Base-by-base conservation (phyloP, 1,140 invertebrate species). In the Bradynema listronoti region DNA sequence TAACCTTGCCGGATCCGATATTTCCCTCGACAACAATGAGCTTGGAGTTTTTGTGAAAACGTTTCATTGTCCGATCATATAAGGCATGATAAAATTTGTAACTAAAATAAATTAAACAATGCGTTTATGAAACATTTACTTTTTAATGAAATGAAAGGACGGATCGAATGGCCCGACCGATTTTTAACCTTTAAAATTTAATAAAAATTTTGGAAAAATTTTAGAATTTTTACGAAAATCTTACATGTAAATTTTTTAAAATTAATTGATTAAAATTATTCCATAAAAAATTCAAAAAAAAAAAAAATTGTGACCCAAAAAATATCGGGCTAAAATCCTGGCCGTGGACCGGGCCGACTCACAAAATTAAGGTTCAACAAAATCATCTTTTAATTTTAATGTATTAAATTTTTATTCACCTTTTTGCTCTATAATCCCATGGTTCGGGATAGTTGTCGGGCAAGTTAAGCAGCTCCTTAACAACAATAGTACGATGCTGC, bases 1-100 rank as follows among this genome's bases (percentile, higher is more conserved):
- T 16, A 42, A 68, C 66, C 63, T 71, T 71, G 39, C 70, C 67
- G 24, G 61, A 56, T 5, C 56, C 67, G 39, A 69, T 54, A 55
- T 69, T 69, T 27, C 67, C 68, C 55, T 69, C 67, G 30, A 69
- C 33, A 24, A 72, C 57, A 32, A 69, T 73, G 29, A 69, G 58
- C 30, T 67, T 72, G 4, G 67, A 65, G 41, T 69, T 69, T 52
- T 61, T 9, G 47, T 69, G 57, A 2, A 70, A 46, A 5, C 47
- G 47, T 32, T 50, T 50, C 19, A n/a, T 50, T 5, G 47, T 50
- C 7, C 7, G 22, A 3, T 50, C 47, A 3, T 4, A n/a, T 9
- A 30, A 50, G 34, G 27, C 6, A 27, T 43, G 42, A 43, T 4
- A 43, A 19, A 19, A 43, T 4, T 3, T 50, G 39, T 32, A 51